Evolutionary conservation across 2,888 invertebrate genomes (phyloP).

Genomic region (Campaea margaritaria): DNA sequence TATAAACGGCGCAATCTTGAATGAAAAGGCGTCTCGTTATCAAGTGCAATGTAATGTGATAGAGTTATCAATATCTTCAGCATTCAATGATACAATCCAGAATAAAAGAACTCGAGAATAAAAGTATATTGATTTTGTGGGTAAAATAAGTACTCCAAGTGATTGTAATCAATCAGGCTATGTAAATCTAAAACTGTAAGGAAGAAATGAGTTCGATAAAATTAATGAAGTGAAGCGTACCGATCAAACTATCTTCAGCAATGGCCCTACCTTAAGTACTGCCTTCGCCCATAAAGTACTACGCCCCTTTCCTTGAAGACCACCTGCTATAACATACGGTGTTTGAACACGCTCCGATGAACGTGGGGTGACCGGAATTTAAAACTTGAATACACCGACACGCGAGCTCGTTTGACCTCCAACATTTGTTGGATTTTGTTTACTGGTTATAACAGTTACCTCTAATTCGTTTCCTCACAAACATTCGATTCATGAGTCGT

Average conservation of each 20-base stretch:
- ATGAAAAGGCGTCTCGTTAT: background rate
- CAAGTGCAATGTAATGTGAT: background rate
- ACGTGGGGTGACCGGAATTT: constrained; percentile 50
- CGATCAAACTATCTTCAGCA: background rate
- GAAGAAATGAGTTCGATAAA: too few relatives aligned
- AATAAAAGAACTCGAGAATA: background rate
- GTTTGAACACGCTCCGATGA: constrained; percentile 54
- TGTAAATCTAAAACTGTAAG: too few relatives aligned
- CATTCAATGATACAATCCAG: background rate
- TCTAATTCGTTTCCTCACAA: constrained; percentile 9
- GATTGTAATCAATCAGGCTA: too few relatives aligned
- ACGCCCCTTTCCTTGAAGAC: constrained; percentile 46
- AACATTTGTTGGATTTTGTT: constrained; percentile 42
- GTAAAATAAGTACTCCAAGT: background rate
- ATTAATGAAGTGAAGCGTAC: background rate
- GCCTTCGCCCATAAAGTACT: constrained; percentile 5
- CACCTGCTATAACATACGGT: constrained; percentile 63
- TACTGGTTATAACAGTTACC: constrained; percentile 12
- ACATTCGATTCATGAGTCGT: constrained; percentile 14
- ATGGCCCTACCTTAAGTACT: constrained; percentile 12
- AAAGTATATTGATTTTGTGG: background rate
- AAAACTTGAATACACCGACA: constrained; percentile 40
- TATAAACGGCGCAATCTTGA: too few relatives aligned
- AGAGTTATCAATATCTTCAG: background rate
- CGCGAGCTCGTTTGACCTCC: constrained; percentile 47